Evolutionary conservation across 64 coral and sea anemone genomes (phyloP).

Genomic region (Trachythela sp.): DNA sequence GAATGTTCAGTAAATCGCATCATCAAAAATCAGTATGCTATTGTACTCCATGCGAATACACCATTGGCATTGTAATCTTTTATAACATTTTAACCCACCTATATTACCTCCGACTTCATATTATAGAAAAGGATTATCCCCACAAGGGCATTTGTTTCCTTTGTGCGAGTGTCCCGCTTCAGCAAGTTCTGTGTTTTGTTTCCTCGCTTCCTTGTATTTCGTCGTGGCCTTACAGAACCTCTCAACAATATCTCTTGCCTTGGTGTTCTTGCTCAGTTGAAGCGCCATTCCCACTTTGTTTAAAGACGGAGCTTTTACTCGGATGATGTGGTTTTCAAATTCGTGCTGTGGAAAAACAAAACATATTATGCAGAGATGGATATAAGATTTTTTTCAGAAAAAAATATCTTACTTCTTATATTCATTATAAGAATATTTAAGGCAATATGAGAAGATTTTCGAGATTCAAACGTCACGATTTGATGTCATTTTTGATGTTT

Average conservation of each 20-base stretch:
- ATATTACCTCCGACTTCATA: slow-evolving; percentile 93
- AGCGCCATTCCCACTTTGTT: slow-evolving; percentile 91
- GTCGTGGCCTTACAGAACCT: slow-evolving; percentile 66
- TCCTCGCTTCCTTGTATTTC: slow-evolving; percentile 6
- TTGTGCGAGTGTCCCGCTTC: background rate
- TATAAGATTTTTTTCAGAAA: no score
- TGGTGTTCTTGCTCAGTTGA: slow-evolving; percentile 65
- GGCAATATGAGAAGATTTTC: no score
- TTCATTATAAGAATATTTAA: no score
- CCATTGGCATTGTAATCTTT: background rate
- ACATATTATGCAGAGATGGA: no score
- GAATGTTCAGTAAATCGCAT: no score
- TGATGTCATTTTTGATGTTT: no score
- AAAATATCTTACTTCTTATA: no score
- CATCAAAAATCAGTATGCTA: no score
- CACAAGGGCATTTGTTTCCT: background rate
- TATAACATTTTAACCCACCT: slow-evolving; percentile 22
- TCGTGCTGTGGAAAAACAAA: slow-evolving; percentile 52
- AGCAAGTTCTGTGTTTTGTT: background rate
- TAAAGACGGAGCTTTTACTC: slow-evolving; percentile 78
- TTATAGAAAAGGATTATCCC: slow-evolving; percentile 61
- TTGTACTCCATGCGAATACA: background rate
- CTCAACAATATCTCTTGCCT: slow-evolving; percentile 73
- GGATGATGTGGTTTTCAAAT: slow-evolving; percentile 82
- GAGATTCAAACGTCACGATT: no score